Evolutionary conservation across 2,797 vertebrate genomes (phyloP).

Genomic region (Pyrocephalus nanus): DNA sequence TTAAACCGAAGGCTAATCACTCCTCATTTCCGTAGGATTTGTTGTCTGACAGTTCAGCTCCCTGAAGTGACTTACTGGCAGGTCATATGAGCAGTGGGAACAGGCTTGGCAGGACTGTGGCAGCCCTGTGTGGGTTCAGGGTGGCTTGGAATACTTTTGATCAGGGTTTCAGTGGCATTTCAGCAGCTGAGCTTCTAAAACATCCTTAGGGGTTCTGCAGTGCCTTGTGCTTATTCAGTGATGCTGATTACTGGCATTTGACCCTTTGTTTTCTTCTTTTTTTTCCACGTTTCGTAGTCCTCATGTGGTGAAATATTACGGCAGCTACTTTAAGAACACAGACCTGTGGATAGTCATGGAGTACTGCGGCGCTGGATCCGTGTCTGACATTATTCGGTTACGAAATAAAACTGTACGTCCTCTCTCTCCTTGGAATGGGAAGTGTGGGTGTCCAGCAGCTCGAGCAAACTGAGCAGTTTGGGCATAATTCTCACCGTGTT

Average conservation of each 20-base stretch:
- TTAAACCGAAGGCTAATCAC: neutral
- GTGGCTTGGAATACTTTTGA: neutral
- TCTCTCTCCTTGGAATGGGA: neutral
- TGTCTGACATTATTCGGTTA: conserved; percentile 92
- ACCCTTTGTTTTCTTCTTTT: neutral
- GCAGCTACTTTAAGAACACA: conserved; percentile 97
- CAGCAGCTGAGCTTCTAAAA: neutral
- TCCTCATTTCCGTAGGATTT: neutral
- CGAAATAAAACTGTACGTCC: conserved; percentile 90
- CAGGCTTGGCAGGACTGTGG: neutral
- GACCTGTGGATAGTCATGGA: conserved; percentile 98
- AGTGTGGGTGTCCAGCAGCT: neutral
- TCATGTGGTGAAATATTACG: conserved; percentile 88
- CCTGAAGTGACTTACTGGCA: neutral
- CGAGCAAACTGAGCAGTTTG: neutral
- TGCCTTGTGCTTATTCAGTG: neutral
- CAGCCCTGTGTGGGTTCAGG: neutral
- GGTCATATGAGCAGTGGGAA: neutral
- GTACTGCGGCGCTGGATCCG: conserved; percentile 93
- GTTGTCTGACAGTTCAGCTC: neutral
- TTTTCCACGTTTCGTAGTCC: conserved; percentile 72
- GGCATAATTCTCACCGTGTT: neutral
- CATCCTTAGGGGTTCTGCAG: neutral
- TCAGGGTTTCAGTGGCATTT: neutral
- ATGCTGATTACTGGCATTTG: neutral